These are phyloP conservation scores for Meganola albula DNA, from an alignment of 2,888 invertebrate species.

Conservation along the genomic window DNA sequence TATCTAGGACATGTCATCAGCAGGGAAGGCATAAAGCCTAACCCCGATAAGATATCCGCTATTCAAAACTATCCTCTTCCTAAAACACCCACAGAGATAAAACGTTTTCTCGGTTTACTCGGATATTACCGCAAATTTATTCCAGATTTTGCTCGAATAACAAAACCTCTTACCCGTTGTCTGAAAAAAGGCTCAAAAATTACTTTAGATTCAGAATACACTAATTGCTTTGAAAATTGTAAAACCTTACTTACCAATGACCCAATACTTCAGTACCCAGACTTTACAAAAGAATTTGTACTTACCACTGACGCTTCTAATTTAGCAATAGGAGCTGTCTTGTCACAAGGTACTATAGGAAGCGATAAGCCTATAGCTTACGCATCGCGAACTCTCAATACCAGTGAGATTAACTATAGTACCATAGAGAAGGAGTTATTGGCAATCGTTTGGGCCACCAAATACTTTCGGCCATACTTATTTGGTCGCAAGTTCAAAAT, in stretches of 20 bases:
- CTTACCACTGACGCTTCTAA: slow-evolving; percentile 35
- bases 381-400: too few species aligned
- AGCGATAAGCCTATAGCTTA: slow-evolving; percentile 15
- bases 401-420: too few species aligned
- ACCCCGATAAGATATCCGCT: slow-evolving; percentile 27
- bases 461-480: too few species aligned
- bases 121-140: too few species aligned
- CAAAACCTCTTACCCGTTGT: too few species aligned
- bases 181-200: too few species aligned
- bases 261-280: slow-evolving; percentile 38
- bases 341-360: too few species aligned
- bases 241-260: slow-evolving; percentile 21
- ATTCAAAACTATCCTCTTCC: slow-evolving; percentile 27
- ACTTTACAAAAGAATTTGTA: slow-evolving; percentile 31
- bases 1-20: slow-evolving; percentile 27
- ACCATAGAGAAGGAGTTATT: too few species aligned
- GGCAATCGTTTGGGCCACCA: too few species aligned
- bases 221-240: slow-evolving; percentile 22
- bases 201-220: slow-evolving; percentile 17
- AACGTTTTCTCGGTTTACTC: slow-evolving; percentile 26
- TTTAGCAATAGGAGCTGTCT: slow-evolving; percentile 27
- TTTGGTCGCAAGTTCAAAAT: too few species aligned
- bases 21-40: slow-evolving; percentile 27
- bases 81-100: slow-evolving; percentile 26
- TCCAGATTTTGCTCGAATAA: too few species aligned